Percentiles rank a stretch among this genome's conserved stretches.
Evolutionary conservation across 2,113 vertebrate species (phyloP).

Genomic region (Origma solitaria): DNA sequence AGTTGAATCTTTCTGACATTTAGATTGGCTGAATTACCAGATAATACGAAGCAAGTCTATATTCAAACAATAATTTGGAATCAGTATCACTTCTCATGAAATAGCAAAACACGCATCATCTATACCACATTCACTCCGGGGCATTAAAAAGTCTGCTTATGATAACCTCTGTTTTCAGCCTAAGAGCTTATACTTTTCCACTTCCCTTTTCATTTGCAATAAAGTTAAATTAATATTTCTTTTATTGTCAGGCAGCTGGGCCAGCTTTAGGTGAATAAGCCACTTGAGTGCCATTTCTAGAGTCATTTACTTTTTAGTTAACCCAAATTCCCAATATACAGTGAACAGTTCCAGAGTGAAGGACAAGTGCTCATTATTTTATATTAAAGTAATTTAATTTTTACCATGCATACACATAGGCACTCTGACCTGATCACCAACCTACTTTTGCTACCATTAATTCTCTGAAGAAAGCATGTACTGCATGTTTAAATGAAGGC

Average conservation of each 20-base stretch:
- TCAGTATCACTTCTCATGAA: neutral
- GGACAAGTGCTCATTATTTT: conserved; percentile 3
- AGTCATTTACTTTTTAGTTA: conserved; percentile 6
- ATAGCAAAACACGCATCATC: neutral
- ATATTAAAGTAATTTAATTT: neutral
- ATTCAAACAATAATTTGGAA: neutral
- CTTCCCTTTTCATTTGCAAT: conserved; percentile 15
- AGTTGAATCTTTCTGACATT: neutral
- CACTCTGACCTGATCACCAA: neutral
- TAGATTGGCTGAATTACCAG: neutral
- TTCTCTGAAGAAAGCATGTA: neutral
- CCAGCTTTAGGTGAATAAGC: neutral
- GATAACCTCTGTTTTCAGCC: neutral
- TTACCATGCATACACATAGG: neutral
- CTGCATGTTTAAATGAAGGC: neutral
- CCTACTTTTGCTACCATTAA: conserved; percentile 5
- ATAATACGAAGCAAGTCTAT: neutral
- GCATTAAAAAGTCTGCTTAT: neutral
- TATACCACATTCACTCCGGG: fast-evolving
- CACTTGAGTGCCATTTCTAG: conserved; percentile 16
- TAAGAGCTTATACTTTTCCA: neutral
- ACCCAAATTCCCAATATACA: neutral
- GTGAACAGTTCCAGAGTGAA: neutral
- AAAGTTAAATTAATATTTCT: conserved; percentile 39
- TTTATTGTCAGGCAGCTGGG: conserved; percentile 11